Evolutionary conservation across 2,888 invertebrate genomes (phyloP).

Genomic region (Himalopsyche anomala): DNA sequence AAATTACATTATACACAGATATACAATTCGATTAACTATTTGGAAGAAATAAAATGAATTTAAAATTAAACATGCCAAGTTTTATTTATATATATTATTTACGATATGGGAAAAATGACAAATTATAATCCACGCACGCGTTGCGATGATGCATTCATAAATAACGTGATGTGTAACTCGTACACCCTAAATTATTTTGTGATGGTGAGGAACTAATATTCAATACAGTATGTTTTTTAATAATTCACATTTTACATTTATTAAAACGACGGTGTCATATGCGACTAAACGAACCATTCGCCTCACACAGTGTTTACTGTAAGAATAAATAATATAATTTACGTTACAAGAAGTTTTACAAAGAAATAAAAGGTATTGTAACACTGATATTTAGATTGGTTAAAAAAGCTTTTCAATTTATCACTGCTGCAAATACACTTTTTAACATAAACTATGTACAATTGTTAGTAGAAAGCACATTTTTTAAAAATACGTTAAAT

Average conservation of each 20-base stretch:
- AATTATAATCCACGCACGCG: background rate
- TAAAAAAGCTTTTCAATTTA: background rate
- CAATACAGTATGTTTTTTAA: slow-evolving; percentile 33
- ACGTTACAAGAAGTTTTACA: slow-evolving; percentile 1
- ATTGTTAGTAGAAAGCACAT: slow-evolving; percentile 42
- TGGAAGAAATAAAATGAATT: slow-evolving; percentile 36
- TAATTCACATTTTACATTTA: slow-evolving; percentile 35
- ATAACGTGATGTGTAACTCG: background rate
- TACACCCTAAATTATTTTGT: slow-evolving; percentile 40
- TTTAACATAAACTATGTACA: slow-evolving; percentile 38
- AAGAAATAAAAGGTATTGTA: background rate
- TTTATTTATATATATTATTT: slow-evolving; percentile 5
- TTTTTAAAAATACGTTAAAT: slow-evolving; percentile 37
- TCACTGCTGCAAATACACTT: slow-evolving; percentile 30
- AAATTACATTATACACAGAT: slow-evolving; percentile 35
- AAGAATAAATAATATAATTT: slow-evolving; percentile 34
- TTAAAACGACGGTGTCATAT: slow-evolving; percentile 7
- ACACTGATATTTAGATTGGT: slow-evolving; percentile 9
- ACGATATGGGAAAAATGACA: background rate
- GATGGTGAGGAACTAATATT: slow-evolving; percentile 39
- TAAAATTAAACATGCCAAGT: slow-evolving; percentile 19
- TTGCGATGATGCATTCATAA: slow-evolving; percentile 1
- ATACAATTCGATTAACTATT: slow-evolving; percentile 42
- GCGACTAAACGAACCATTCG: background rate
- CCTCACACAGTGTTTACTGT: background rate